phyloP scores from a whole-genome alignment of 2,113 vertebrate species.

The Apteryx mantelli region DNA sequence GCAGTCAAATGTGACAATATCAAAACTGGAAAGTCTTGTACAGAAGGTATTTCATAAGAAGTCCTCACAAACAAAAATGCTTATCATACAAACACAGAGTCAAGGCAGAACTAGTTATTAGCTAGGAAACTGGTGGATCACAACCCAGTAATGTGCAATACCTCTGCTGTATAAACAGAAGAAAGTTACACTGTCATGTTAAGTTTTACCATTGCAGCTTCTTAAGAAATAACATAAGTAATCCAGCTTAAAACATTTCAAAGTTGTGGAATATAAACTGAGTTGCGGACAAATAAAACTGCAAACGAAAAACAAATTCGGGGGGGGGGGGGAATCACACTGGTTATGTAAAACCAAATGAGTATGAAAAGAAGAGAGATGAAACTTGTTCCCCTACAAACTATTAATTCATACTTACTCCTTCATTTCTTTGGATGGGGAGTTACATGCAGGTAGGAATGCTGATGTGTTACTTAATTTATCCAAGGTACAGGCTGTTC shows the following conservation, averaged over 20 bases:
- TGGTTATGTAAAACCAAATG: conserved; percentile 61
- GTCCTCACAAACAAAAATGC: neutral
- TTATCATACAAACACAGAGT: neutral
- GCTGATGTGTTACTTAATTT: conserved; percentile 88
- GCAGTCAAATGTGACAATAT: neutral
- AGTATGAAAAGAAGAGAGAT: conserved; percentile 45
- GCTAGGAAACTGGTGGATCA: neutral
- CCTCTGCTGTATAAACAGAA: neutral
- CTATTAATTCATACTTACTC: conserved; percentile 90
- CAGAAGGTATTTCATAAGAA: neutral
- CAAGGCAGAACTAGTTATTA: neutral
- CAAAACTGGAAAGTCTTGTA: neutral
- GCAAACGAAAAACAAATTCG: conserved; percentile 10
- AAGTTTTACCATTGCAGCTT: conserved; percentile 6
- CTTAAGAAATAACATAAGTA: neutral
- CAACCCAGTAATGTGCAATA: neutral
- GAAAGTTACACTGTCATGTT: neutral
- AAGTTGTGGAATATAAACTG: neutral
- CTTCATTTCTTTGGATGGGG: conserved; percentile 96
- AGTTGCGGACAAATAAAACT: conserved; percentile 31
- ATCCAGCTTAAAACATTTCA: neutral
- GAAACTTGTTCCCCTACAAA: conserved; percentile 33
- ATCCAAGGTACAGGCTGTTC: conserved; percentile 96
- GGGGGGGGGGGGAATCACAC: neutral
- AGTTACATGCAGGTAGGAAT: conserved; percentile 89